phyloP scores from a whole-genome alignment of 2,113 vertebrate species.

The Epinephelus lanceolatus region DNA sequence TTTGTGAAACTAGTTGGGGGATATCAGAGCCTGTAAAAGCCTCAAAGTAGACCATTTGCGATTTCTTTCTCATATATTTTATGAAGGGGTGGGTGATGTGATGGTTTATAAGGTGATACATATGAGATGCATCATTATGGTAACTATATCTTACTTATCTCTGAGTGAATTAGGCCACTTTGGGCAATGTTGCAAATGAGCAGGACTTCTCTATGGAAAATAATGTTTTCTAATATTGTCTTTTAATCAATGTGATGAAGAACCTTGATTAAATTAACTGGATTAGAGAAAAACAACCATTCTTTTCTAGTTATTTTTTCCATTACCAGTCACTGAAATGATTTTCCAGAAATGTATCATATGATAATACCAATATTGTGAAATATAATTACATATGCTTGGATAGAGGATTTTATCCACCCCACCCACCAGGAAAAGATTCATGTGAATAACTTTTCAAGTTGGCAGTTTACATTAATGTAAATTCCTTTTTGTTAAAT shows the following conservation, averaged over 20 bases:
- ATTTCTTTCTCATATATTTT: background rate
- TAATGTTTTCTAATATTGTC: background rate
- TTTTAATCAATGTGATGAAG: background rate
- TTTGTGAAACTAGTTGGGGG: background rate
- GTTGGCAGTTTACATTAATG: background rate
- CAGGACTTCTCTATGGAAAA: background rate
- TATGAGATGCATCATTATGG: background rate
- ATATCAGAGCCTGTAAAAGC: background rate
- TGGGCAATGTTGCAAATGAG: background rate
- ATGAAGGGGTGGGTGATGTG: background rate
- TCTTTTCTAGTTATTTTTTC: too few relatives aligned
- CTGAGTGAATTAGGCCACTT: background rate
- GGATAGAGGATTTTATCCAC: background rate
- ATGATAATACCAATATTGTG: background rate
- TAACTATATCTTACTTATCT: background rate
- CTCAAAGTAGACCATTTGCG: background rate
- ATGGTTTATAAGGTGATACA: background rate
- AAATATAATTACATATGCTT: background rate
- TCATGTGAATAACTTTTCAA: background rate
- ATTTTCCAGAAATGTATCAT: background rate
- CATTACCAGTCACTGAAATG: background rate
- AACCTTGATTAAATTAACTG: background rate
- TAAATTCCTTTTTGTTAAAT: background rate
- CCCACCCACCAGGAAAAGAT: background rate
- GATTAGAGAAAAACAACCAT: background rate